A percentile compares a stretch with the other conserved stretches of the same genome.
Conservation (phyloP, 2,113 vertebrate genomes). For the Aphelocoma coerulescens region DNA sequence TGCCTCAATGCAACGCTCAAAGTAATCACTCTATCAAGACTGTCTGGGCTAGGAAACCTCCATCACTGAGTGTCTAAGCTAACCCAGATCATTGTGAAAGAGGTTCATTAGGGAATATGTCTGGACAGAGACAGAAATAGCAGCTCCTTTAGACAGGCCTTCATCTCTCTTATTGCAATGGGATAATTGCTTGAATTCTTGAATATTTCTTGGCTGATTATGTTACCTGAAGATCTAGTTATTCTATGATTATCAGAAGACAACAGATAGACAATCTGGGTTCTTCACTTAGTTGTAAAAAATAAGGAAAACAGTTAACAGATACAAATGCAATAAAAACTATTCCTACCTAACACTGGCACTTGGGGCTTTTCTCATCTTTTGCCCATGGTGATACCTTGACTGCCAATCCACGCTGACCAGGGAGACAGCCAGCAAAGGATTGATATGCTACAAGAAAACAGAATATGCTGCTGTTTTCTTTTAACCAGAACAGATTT, state of each 20-base stretch:
- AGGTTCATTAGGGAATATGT: background rate
- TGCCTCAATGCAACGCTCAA: background rate
- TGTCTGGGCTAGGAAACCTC: background rate
- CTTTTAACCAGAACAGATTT: background rate
- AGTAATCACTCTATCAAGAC: background rate
- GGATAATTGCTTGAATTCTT: background rate
- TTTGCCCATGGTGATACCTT: background rate
- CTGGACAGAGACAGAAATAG: background rate
- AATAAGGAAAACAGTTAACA: background rate
- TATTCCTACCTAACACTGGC: background rate
- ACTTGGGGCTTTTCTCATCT: background rate
- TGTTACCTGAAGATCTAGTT: background rate
- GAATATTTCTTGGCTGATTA: background rate
- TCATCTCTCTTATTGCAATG: background rate
- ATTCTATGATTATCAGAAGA: background rate
- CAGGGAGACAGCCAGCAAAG: background rate
- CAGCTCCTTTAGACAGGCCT: background rate
- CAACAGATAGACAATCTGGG: background rate
- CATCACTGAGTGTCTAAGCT: background rate
- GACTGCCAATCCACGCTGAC: background rate
- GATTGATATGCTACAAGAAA: background rate
- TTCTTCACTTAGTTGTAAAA: background rate
- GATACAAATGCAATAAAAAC: background rate
- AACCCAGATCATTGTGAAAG: slow-evolving; percentile 10
- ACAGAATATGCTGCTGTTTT: background rate